phyloP scores from a whole-genome alignment of 2,113 vertebrate genomes.

The Pelmatolapia mariae region DNA sequence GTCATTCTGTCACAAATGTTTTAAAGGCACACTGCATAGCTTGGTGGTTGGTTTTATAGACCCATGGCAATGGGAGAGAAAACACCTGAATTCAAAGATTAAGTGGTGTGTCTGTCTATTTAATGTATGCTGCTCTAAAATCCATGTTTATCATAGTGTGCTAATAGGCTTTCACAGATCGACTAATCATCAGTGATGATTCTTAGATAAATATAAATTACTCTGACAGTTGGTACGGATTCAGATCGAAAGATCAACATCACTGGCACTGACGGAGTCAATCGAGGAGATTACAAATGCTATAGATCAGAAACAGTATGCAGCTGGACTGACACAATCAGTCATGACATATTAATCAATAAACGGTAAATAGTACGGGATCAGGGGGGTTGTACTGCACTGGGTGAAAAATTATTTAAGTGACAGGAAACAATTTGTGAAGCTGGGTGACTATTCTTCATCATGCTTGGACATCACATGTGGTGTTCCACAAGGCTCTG shows the following conservation, averaged over 20 bases:
- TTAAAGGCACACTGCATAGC: neutral
- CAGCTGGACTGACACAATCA: neutral
- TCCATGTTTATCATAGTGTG: rapidly evolving
- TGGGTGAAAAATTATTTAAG: neutral
- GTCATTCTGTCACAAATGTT: neutral
- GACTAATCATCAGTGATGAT: neutral
- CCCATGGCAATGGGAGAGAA: neutral
- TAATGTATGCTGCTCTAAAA: neutral
- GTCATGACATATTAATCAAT: neutral
- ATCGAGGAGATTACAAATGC: neutral
- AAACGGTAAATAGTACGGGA: neutral
- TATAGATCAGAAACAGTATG: neutral
- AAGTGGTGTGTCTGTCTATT: rapidly evolving
- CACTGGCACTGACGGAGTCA: neutral
- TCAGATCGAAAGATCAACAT: rapidly evolving
- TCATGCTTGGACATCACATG: neutral
- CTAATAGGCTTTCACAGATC: neutral
- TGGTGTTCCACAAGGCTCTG: neutral
- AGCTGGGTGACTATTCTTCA: neutral
- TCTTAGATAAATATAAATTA: neutral
- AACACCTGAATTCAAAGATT: neutral
- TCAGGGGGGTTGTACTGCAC: neutral
- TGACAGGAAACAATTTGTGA: neutral
- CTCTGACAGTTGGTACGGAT: neutral
- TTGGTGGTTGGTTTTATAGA: neutral